Evolutionary conservation across 2,113 vertebrate genomes (phyloP), one percentile per base, ranked within the genome.

Genomic region (Carassius carassius): DNA sequence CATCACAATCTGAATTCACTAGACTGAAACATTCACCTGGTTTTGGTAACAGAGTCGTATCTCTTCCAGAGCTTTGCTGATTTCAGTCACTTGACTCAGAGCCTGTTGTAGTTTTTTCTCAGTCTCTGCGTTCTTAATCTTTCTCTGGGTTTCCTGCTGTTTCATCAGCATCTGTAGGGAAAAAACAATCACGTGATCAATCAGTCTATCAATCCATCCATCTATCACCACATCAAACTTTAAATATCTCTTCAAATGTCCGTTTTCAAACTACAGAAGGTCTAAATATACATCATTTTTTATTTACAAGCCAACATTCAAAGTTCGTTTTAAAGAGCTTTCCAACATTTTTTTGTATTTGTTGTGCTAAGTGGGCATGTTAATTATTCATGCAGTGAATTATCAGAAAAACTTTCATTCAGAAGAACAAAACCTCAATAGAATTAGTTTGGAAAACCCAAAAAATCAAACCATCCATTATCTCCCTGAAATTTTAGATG

Each of bases 121-220:
- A 2, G 87, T 85, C 9, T 89, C 93, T 0, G 47, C 14, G 14
- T 81, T 89, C 77, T 90, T 88, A 47, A 92, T 94, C 84, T 91
- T 94, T 19, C 89, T 58, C 9, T 89, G 88, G 4, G 87, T 78
- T 13, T 76, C 92, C 75, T 87, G 89, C 90, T 94, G 89, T 78
- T 93, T 90, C 87, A 90, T 90, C 78, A 96, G 72, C 91, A 96
- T 92, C 96, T 96, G 90, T 58, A 85, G 41, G 23, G 11, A 16
- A 12, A 65, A 70, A 56, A 13, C 47, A 78, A 41, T 69, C 44
- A 74, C 16, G 12, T 7, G 49, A 54, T 41, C 7, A 65, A 49
- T 14, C 67, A 74, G n/a, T 3, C 12, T 1, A 54, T 78, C 9
- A 58, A 19, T 25, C 29, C 0, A 2, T 69, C 63, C 2, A 32